Base-by-base conservation (phyloP, 2,113 vertebrate genomes). In the Myrmecophaga tridactyla region DNA sequence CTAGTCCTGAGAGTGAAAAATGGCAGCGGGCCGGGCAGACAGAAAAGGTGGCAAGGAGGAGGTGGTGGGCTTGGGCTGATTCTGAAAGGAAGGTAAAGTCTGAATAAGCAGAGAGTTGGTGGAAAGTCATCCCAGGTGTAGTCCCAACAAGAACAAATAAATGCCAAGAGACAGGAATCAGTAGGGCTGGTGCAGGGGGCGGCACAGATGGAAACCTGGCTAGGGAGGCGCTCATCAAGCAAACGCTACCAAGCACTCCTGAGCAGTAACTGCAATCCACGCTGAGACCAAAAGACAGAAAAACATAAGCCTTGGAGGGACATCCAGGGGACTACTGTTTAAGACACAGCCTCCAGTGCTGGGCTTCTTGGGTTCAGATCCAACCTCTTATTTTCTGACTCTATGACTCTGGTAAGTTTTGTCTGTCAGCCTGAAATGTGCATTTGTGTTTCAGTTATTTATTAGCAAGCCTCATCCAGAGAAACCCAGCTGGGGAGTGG, bases 71-170 rank as follows among this genome's bases (percentile, higher is more conserved):
- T 21, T n/a, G 18, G 9, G 4, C 1, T 10, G 18, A 77, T 9
- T 2, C 85, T 31, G 9, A 58, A 62, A 6, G 43, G 62, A n/a
- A 23, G 31, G 12, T 7, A 23, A n/a, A 48, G 4, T 56, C 39
- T 46, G 41, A 69, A 48, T 27, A 3, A 9, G 43, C 53, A 70
- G 48, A 63, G n/a, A 76, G 36, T 46, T 31, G 3, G 34, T 0
- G 29, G 29, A 23, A 43, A 34, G 34, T n/a, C 41, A 34, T n/a
- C 12, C 6, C 1, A 7, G 31, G 27, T 41, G 48, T 27, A 5
- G 18, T 36, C 1, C 1, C 5, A 27, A 29, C 1, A 41, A 82
- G 25, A 41, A 41, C 20, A 25, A 4, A 0, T 0, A 25, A 4
- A 0, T 0, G 18, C 53, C 41, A 41, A 23, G 56, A 25, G 48